Evolutionary conservation across 2,888 invertebrate genomes (phyloP), one percentile per base, ranked within the genome.

Genomic region (Scelioninae gen. 1): DNA sequence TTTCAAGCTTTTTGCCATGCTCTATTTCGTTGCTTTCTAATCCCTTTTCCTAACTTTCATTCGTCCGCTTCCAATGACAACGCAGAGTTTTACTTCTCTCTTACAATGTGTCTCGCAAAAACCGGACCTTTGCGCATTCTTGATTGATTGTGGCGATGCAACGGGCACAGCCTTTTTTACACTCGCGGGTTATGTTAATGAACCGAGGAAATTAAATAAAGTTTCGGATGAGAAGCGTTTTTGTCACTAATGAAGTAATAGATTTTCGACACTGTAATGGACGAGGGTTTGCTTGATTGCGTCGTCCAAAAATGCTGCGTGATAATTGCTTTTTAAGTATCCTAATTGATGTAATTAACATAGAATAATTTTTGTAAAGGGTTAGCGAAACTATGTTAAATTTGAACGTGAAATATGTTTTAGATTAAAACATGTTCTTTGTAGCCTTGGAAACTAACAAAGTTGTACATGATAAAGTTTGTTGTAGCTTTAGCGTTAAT

Each of bases 1-100:
- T 65, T 71, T 49, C 47, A 23, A 69, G 69, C 56, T 56, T 71
- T 63, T 55, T 63, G 58, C 75, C 16, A 43, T 31, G 45, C 45
- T 55, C 47, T 23, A 31, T 66, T 66, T 66, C 29, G 66, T 13
- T 55, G 40, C 40, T 53, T 53, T 53, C 53, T 53, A 66, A 66
- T 66, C 51, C 53, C 53, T 43, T 62, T 31, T 62, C 32, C 62
- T 34, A 62, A 62, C 47, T 62, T 62, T 32, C 62, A 31, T 60
- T 45, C 45, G 43, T 29, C 60, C n/a, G 13, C 43, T 45, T 60
- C 43, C 43, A 60, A 43, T 43, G 60, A 60, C 43, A 43, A 45
- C 11, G 13, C n/a, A 40, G 23, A 40, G 40, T 58, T 58, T 58
- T 23, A 58, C 58, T 40, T 58, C 38, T 58, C 40, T n/a, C 23